phyloP scores from a whole-genome alignment of 2,888 invertebrate genomes.

The Tolmerus cingulatus region DNA sequence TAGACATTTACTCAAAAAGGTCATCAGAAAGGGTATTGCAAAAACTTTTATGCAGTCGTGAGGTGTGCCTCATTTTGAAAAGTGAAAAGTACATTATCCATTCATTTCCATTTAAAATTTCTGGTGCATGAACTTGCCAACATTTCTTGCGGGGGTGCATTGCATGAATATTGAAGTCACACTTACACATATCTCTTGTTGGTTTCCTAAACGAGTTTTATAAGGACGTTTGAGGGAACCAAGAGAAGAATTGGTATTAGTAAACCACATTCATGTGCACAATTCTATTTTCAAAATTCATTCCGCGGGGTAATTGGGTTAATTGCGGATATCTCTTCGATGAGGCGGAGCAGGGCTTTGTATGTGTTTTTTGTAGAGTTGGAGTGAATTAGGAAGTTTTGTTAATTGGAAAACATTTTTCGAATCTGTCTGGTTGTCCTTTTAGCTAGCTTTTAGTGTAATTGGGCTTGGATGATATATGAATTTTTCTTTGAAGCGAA shows the following conservation, averaged over 20 bases:
- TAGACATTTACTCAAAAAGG: not conserved
- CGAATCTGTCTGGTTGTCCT: not conserved
- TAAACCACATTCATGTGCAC: not conserved
- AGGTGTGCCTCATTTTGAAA: not conserved
- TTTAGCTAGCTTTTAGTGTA: not conserved
- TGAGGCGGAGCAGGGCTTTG: not conserved
- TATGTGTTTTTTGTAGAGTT: not conserved
- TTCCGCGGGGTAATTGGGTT: not conserved
- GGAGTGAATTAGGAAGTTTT: not conserved
- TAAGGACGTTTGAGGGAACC: not conserved
- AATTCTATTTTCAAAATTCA: not conserved
- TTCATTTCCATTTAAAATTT: not conserved
- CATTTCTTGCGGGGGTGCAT: not conserved
- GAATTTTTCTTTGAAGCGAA: not conserved
- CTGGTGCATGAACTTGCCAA: not conserved
- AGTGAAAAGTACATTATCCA: not conserved
- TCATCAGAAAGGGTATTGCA: not conserved
- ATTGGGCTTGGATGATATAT: not conserved
- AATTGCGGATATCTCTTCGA: not conserved
- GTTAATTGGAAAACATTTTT: not conserved
- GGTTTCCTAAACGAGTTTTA: not conserved
- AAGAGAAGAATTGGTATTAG: not conserved
- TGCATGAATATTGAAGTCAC: not conserved
- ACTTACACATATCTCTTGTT: not conserved
- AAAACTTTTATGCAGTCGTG: not conserved